These are phyloP conservation scores for Casuarius casuarius DNA, from an alignment of 2,113 vertebrate genomes.

Conservation along the genomic window DNA sequence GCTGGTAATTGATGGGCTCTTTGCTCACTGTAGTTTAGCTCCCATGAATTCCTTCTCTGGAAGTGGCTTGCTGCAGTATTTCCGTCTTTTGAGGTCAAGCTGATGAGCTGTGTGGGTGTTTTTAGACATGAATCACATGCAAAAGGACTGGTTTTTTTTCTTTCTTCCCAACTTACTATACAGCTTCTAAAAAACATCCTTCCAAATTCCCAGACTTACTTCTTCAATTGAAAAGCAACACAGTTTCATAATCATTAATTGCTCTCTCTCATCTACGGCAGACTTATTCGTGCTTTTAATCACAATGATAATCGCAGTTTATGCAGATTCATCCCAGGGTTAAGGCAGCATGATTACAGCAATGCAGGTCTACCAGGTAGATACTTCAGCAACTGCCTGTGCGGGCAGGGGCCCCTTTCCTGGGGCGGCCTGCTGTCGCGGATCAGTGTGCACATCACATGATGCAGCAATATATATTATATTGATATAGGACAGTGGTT, in stretches of 20 bases:
- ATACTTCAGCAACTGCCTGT: not conserved
- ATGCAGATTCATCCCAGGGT: not conserved
- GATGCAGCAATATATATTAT: too few relatives aligned
- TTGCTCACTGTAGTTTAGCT: constrained; percentile 18
- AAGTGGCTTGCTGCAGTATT: constrained; percentile 43
- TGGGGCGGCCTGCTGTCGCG: too few relatives aligned
- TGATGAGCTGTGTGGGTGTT: constrained; percentile 52
- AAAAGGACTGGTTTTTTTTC: constrained; percentile 38
- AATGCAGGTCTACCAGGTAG: not conserved
- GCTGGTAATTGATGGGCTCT: not conserved
- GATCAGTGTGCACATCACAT: too few relatives aligned
- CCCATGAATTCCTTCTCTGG: constrained; percentile 32
- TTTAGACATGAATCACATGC: constrained; percentile 61
- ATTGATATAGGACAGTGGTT: too few relatives aligned
- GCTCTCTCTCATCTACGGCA: not conserved
- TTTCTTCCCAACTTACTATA: not conserved
- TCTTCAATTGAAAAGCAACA: not conserved
- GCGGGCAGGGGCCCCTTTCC: too few relatives aligned
- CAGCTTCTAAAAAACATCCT: not conserved
- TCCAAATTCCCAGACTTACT: not conserved
- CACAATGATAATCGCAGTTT: accelerated
- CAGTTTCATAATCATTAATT: not conserved
- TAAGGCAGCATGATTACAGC: not conserved
- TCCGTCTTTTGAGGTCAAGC: constrained; percentile 57
- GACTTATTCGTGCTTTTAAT: not conserved